A percentile compares a stretch with the other conserved stretches of the same genome.
Evolutionary conservation across 2,113 vertebrate genomes (phyloP).

Genomic region (Peromyscus maniculatus): DNA sequence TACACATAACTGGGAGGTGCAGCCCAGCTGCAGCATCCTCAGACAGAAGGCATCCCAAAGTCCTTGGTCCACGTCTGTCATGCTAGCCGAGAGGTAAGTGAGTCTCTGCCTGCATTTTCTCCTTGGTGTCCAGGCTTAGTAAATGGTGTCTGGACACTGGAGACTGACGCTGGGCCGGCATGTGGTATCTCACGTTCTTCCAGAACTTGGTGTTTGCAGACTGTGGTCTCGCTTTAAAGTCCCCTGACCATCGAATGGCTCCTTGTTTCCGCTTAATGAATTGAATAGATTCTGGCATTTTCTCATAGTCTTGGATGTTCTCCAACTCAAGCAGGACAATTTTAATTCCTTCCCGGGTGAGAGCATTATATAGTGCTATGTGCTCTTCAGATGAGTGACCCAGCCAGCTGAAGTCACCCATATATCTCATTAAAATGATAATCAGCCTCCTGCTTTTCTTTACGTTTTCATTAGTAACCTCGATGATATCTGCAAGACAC

Average conservation of each 20-base stretch:
- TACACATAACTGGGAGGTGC: not conserved
- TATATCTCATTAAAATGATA: constrained; percentile 89
- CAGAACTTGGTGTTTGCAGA: constrained; percentile 91
- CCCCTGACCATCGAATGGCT: constrained; percentile 90
- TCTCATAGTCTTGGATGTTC: constrained; percentile 89
- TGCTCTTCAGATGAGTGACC: constrained; percentile 90
- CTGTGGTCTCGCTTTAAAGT: constrained; percentile 77
- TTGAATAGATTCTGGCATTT: constrained; percentile 93
- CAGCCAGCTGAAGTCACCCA: constrained; percentile 74
- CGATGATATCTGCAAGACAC: constrained; percentile 83
- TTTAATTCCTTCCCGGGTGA: constrained; percentile 91
- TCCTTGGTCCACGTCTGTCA: not conserved
- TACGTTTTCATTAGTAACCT: constrained; percentile 87
- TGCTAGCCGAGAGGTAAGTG: constrained; percentile 7
- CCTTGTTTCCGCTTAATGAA: constrained; percentile 94
- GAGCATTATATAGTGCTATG: constrained; percentile 90
- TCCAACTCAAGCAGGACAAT: constrained; percentile 95
- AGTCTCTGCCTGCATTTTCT: constrained; percentile 28
- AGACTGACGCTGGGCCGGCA: constrained; percentile 87
- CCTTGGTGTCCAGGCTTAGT: not conserved
- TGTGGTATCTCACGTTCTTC: constrained; percentile 94
- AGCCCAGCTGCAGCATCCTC: not conserved
- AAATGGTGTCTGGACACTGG: constrained; percentile 52
- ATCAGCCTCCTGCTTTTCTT: constrained; percentile 93
- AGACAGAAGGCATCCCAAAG: not conserved